These are phyloP conservation scores for Chionis minor DNA, from an alignment of 2,113 vertebrate species.

Conservation along the genomic window DNA sequence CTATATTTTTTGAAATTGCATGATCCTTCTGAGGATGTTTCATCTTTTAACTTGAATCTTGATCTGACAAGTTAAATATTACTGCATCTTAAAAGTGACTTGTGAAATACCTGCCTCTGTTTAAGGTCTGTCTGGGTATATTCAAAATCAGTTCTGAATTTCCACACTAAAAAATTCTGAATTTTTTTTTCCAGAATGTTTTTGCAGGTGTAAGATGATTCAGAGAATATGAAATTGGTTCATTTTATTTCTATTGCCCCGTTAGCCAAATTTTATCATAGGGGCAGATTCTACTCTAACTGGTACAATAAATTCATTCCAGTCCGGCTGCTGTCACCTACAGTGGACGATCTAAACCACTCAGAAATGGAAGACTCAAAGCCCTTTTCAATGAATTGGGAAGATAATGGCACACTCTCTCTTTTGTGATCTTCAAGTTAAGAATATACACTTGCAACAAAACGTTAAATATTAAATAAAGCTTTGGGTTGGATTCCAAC, in stretches of 20 bases:
- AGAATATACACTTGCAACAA: not conserved
- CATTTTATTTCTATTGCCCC: not conserved
- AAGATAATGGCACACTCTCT: not conserved
- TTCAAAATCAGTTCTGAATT: not conserved
- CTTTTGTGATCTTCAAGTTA: not conserved
- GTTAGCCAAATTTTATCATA: not conserved
- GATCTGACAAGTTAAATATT: not conserved
- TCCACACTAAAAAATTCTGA: not conserved
- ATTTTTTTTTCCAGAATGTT: not conserved
- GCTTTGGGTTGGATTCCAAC: not conserved
- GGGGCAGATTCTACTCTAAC: not conserved
- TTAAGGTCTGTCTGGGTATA: not conserved
- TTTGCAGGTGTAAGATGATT: not conserved
- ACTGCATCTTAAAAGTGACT: not conserved
- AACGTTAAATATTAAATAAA: not conserved
- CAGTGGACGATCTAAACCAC: not conserved
- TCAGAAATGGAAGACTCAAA: not conserved
- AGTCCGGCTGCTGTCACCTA: not conserved
- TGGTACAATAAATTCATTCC: not conserved
- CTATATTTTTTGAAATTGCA: not conserved
- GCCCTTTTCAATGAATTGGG: not conserved
- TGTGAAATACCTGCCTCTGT: not conserved
- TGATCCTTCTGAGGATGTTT: not conserved
- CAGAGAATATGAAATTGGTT: not conserved
- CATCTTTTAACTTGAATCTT: not conserved